Evolutionary conservation across 2,113 vertebrate species (phyloP).

Genomic region (Tachysurus vachellii): DNA sequence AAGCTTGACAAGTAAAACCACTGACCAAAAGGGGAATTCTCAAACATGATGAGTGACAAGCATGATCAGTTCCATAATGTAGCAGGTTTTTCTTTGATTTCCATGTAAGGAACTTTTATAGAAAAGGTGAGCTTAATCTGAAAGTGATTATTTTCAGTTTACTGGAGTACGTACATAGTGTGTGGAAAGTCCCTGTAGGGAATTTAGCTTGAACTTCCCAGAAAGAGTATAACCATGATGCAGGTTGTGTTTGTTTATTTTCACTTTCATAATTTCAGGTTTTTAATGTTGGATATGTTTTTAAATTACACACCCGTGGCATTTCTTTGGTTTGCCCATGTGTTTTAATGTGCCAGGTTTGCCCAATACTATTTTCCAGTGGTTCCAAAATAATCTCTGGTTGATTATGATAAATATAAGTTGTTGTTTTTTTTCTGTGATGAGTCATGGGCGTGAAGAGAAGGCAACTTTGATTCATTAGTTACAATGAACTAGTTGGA

Average conservation of each 20-base stretch:
- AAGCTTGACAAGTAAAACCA: constrained; percentile 52
- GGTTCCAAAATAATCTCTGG: constrained; percentile 10
- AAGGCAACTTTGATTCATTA: background rate
- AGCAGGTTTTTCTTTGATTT: constrained; percentile 38
- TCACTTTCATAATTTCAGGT: constrained; percentile 30
- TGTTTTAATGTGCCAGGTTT: constrained; percentile 46
- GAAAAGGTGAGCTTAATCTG: constrained; percentile 35
- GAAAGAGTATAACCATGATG: constrained; percentile 35
- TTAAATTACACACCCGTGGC: background rate
- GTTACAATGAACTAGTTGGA: background rate
- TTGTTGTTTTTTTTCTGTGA: background rate
- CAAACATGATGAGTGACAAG: constrained; percentile 48
- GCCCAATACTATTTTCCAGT: constrained; percentile 25
- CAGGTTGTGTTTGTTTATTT: constrained; percentile 45
- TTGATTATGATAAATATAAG: constrained; percentile 30
- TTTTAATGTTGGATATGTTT: background rate
- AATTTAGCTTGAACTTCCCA: constrained; percentile 45
- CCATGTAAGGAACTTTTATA: constrained; percentile 44
- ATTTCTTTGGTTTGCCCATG: constrained; percentile 39
- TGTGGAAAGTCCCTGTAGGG: constrained; percentile 56
- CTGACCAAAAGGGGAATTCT: constrained; percentile 57
- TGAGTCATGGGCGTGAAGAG: background rate
- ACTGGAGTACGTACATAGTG: constrained; percentile 32
- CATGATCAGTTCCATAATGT: constrained; percentile 45
- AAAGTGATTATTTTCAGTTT: constrained; percentile 46